phyloP scores from a whole-genome alignment of 2,113 vertebrate species.

The Macheiramphus alcinus region DNA sequence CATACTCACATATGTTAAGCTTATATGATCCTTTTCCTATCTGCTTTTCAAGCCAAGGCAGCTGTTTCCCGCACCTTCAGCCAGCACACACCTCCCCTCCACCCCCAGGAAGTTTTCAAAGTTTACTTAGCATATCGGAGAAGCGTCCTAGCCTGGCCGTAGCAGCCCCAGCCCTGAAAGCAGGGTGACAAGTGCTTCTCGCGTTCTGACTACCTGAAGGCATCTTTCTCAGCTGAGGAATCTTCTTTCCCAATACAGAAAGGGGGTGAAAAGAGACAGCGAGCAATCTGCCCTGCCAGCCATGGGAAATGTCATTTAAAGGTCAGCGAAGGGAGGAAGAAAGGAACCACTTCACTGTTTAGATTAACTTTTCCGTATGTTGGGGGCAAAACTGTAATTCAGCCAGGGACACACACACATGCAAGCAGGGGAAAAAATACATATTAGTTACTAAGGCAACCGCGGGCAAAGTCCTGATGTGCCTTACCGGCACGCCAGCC shows the following conservation, averaged over 20 bases:
- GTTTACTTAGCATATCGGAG: background rate
- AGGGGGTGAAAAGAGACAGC: background rate
- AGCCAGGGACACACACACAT: conserved; percentile 19
- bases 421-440: conserved; percentile 34
- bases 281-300: background rate
- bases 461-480: conserved; percentile 41
- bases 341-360: background rate
- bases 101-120: conserved; percentile 8
- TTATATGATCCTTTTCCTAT: background rate
- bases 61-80: background rate
- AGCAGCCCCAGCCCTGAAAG: background rate
- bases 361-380: conserved; percentile 19
- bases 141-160: background rate
- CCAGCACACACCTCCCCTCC: background rate
- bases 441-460: conserved; percentile 79
- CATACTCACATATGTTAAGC: background rate
- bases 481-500: conserved; percentile 34
- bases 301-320: conserved; percentile 63
- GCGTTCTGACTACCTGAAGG: background rate
- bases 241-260: background rate
- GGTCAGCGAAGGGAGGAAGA: background rate
- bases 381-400: background rate
- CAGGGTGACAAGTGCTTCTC: background rate
- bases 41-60: background rate
- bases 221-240: background rate